Evolutionary conservation across 2,113 vertebrate species (phyloP), one percentile per base, ranked within the genome.

Genomic region (Tinamus guttatus): DNA sequence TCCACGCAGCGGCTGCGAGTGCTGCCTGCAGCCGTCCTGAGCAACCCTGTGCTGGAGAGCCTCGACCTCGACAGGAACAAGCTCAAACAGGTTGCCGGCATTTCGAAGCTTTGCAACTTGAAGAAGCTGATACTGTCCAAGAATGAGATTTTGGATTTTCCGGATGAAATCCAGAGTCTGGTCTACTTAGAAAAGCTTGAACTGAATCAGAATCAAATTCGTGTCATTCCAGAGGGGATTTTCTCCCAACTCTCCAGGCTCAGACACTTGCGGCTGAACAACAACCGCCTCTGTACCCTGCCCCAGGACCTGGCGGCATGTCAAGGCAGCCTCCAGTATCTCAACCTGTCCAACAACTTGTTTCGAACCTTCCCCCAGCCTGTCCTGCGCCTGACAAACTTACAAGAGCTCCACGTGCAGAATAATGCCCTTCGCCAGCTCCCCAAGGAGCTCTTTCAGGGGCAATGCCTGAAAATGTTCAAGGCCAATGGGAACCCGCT

Each of bases 121-220:
- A 97, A 83, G 81, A 97, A 95, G 59, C 93, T 98, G 76, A 96
- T 97, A 54, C 85, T 98, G 30, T 95, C 96, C 45, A 97, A 97
- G 68, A 98, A 98, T 1, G 96, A 97, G 38, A 67, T 98, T 4
- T 58, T 70, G 28, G 85, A 97, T 15, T 98, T 98, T 41, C 98
- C 98, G 24, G 30, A 0, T 8, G 97, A 98, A 94, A 97, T 98
- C 62, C 78, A 43, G 62, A 70, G 74, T 49, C 93, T 98, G n/a
- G 58, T 38, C 34, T 85, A 76, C 13, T 83, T 98, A 80, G 97
- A 97, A 73, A 97, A 80, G 64, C 94, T 98, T 7, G 97, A 98
- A 68, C 70, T 98, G 73, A 98, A 97, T 90, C 97, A 98, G 95
- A 98, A 98, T 93, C 97, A 90, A 79, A 96, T 98, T 75, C 65